Conservation (phyloP, 1,140 invertebrate genomes). For the Goniozus legneri region DNA sequence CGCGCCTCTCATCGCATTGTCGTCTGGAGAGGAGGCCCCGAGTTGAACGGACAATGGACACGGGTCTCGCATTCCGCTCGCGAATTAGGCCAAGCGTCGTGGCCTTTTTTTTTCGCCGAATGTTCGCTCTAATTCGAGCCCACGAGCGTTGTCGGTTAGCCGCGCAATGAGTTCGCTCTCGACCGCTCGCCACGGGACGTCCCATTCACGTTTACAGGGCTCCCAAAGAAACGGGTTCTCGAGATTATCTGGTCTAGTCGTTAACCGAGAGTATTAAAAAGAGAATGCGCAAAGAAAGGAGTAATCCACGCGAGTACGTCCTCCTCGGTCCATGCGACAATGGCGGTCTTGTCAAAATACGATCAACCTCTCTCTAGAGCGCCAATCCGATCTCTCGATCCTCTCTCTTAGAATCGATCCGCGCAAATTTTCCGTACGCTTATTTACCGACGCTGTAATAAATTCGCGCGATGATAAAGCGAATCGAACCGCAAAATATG, state of each 20-base stretch:
- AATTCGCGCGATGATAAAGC: neutral
- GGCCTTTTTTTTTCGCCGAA: conserved; percentile 34
- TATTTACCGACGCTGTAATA: conserved; percentile 14
- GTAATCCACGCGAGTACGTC: too few species aligned
- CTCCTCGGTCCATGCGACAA: too few species aligned
- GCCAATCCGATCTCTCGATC: too few species aligned
- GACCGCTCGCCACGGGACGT: too few species aligned
- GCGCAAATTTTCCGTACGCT: too few species aligned
- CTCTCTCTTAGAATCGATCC: too few species aligned
- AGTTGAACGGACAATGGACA: too few species aligned
- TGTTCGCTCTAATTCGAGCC: conserved; percentile 20
- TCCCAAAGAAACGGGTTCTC: conserved; percentile 35
- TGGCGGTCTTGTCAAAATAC: too few species aligned
- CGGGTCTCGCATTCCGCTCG: conserved; percentile 27
- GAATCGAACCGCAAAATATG: neutral
- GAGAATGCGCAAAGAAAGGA: too few species aligned
- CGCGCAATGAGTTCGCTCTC: too few species aligned
- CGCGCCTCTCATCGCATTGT: conserved; percentile 16
- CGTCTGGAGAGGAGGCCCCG: conserved; percentile 22
- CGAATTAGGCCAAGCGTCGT: conserved; percentile 35
- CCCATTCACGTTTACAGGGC: conserved; percentile 32
- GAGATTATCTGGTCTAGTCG: conserved; percentile 33
- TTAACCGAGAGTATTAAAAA: too few species aligned
- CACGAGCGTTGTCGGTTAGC: conserved; percentile 20
- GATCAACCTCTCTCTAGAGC: too few species aligned